Evolutionary conservation across 2,888 invertebrate genomes (phyloP), one percentile per base, ranked within the genome.

Genomic region (Neelides folsomi): DNA sequence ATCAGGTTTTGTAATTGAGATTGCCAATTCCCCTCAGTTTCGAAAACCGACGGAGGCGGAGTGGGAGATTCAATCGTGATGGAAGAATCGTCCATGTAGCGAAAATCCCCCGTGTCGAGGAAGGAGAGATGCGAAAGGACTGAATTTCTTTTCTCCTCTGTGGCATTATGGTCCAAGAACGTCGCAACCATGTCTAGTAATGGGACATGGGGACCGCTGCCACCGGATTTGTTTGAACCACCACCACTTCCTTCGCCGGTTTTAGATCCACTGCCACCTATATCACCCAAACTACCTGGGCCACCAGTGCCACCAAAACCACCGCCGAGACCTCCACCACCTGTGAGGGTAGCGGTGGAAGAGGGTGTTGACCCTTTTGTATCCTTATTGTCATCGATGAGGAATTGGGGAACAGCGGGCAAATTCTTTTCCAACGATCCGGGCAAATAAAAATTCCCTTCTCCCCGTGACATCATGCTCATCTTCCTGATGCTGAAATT

Each of bases 71-170:
- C 86, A 66, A 80, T 75, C 61, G 82, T 81, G 41, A 88, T 78
- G 27, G 87, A 88, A 70, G 88, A 88, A 68, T 90, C 89, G 68
- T 90, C 90, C 89, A 90, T 89, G 70, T 79, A 90, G 44, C 85
- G 78, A 49, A 90, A 72, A 71, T 90, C 89, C n/a, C 85, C 81
- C 52, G 76, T 76, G 67, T 79, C 82, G 54, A 78, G 72, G 58
- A 79, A 71, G 68, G 78, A 79, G 64, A 76, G 76, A 49, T 62
- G 62, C 47, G 62, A 60, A 34, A 61, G 54, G 8, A 62, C 60
- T 19, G 58, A 60, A 48, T 60, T 61, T 44, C 64, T 49, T 51
- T 63, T 63, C 47, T 64, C 61, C 51, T 58, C 60, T 18, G 47
- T 54, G 12, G 47, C 40, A 57, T 60, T 61, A 51, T 64, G 65